phyloP scores from a whole-genome alignment of 1,140 invertebrate species.

The Dreissena polymorpha region DNA sequence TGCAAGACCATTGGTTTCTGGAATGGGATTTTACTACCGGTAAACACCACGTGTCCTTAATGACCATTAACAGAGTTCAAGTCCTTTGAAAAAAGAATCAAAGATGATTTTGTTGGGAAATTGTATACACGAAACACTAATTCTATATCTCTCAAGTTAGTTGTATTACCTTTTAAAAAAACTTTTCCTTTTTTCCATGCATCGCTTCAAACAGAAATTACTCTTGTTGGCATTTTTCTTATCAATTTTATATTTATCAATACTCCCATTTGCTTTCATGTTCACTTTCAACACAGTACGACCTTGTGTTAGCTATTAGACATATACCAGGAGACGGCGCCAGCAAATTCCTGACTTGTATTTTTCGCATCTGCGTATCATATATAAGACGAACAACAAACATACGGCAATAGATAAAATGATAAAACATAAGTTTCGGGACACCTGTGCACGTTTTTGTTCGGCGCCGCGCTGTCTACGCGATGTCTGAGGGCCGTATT shows the following conservation, averaged over 20 bases:
- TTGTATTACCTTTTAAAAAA: too few species aligned
- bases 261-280: constrained; percentile 37
- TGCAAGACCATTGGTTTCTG: too few species aligned
- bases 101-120: too few species aligned
- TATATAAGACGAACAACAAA: constrained; percentile 53
- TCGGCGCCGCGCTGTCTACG: constrained; percentile 46
- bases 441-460: constrained; percentile 52
- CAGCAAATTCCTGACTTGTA: constrained; percentile 15
- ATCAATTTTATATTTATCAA: constrained; percentile 45
- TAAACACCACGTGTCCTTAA: too few species aligned
- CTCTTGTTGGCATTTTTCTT: constrained; percentile 24
- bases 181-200: not conserved
- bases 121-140: too few species aligned
- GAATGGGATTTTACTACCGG: too few species aligned
- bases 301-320: constrained; percentile 50
- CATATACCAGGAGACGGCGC: constrained; percentile 42
- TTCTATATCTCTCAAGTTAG: too few species aligned
- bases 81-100: too few species aligned
- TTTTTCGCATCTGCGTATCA: constrained; percentile 41
- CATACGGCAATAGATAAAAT: constrained; percentile 57
- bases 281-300: constrained; percentile 25
- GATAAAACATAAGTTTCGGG: constrained; percentile 52
- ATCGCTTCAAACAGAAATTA: not conserved
- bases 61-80: too few species aligned
- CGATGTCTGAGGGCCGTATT: constrained; percentile 23